A percentile compares a stretch with the other conserved stretches of the same genome.
These are phyloP conservation scores for Craniophora ligustri DNA, from an alignment of 2,888 invertebrate species.

Conservation along the genomic window DNA sequence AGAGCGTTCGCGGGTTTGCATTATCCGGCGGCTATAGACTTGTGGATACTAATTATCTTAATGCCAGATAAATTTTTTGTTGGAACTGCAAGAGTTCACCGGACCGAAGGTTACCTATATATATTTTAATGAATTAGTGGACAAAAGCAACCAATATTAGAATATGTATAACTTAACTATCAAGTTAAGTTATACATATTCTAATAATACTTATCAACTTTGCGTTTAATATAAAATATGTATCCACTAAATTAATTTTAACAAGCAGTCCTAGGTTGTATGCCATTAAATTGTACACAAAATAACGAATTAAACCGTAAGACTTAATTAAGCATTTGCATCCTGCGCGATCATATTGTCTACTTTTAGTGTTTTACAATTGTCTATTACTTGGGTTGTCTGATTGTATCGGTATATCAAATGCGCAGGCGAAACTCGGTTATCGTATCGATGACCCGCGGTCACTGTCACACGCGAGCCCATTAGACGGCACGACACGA, in stretches of 20 bases:
- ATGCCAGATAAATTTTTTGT: conserved; percentile 1
- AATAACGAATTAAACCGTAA: conserved; percentile 32
- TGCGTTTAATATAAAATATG: no score
- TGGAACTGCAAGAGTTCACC: not conserved
- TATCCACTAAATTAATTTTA: no score
- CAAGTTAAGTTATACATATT: no score
- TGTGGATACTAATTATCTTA: no score
- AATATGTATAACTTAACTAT: no score
- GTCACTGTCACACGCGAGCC: conserved; percentile 56
- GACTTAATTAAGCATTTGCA: conserved; percentile 10
- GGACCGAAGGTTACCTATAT: conserved; percentile 2
- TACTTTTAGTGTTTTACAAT: conserved; percentile 15
- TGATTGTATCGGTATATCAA: conserved; percentile 16
- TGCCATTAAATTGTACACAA: conserved; percentile 1
- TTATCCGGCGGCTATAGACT: no score
- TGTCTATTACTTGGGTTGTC: not conserved
- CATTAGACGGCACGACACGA: conserved; percentile 52
- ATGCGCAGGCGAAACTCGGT: conserved; percentile 67
- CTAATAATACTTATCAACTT: no score
- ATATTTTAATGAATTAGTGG: not conserved
- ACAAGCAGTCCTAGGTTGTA: no score
- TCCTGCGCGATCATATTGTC: conserved; percentile 16
- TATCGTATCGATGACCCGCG: conserved; percentile 74
- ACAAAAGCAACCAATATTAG: not conserved
- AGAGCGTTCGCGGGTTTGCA: no score